phyloP scores from a whole-genome alignment of 1,140 invertebrate species.

The Littorina saxatilis region DNA sequence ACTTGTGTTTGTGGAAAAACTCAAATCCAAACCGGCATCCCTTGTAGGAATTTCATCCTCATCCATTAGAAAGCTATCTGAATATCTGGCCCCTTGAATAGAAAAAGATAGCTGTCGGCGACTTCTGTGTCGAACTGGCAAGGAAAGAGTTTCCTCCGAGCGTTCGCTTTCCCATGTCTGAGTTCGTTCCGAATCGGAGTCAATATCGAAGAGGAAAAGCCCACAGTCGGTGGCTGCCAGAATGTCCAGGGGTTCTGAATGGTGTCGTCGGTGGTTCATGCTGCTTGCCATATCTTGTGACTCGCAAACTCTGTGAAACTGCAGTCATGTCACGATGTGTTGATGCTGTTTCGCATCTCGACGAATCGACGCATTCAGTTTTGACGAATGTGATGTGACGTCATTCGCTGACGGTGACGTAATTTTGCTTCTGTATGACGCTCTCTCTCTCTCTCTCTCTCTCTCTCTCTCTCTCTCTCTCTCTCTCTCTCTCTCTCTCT shows the following conservation, averaged over 20 bases:
- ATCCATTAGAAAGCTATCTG: background rate
- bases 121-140: background rate
- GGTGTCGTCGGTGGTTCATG: background rate
- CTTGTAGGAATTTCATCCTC: slow-evolving; percentile 24
- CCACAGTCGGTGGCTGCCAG: background rate
- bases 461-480: background rate
- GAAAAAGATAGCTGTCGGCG: background rate
- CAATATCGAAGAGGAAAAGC: background rate
- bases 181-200: background rate
- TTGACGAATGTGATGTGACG: background rate
- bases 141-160: background rate
- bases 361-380: background rate
- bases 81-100: background rate
- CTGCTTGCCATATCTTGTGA: no score
- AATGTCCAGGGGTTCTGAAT: no score
- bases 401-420: no score
- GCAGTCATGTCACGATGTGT: background rate
- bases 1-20: background rate
- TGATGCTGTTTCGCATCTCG: background rate
- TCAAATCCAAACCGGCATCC: background rate
- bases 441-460: background rate
- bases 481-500: no score
- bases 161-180: background rate
- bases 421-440: no score
- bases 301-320: background rate